A percentile compares a stretch with the other conserved stretches of the same genome.
Conservation (phyloP, 2,888 invertebrate genomes). For the Eupithecia dodoneata region DNA sequence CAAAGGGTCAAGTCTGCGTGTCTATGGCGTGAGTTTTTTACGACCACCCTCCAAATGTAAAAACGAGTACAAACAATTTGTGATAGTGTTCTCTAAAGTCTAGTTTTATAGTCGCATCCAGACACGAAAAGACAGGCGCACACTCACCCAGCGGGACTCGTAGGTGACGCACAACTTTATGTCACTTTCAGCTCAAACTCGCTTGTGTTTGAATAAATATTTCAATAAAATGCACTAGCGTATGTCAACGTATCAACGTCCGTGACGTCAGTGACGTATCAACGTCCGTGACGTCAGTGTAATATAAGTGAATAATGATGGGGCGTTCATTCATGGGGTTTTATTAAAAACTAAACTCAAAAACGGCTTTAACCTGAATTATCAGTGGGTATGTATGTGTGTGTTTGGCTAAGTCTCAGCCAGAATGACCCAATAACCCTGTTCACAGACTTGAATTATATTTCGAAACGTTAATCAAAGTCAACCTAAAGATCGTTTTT, state of each 20-base stretch:
- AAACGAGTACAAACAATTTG: neutral
- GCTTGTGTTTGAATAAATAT: neutral
- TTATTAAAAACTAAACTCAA: neutral
- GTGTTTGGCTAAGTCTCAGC: neutral
- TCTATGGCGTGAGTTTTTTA: neutral
- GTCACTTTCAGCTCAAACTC: neutral
- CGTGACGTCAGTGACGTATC: neutral
- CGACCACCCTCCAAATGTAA: neutral
- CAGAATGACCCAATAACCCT: neutral
- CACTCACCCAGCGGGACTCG: neutral
- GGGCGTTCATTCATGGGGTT: neutral
- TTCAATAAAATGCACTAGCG: neutral
- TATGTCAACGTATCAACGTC: neutral
- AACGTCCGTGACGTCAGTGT: neutral
- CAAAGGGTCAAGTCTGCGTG: neutral
- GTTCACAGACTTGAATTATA: neutral
- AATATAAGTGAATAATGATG: no score
- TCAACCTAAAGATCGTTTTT: neutral
- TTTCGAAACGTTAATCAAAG: neutral
- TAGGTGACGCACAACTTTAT: neutral
- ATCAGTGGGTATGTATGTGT: neutral
- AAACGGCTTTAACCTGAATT: neutral
- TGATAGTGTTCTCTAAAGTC: neutral
- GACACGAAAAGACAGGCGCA: neutral
- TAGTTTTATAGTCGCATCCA: neutral